Evolutionary conservation across 2,113 vertebrate genomes (phyloP), one percentile per base, ranked within the genome.

Genomic region (Hippopotamus amphibius): DNA sequence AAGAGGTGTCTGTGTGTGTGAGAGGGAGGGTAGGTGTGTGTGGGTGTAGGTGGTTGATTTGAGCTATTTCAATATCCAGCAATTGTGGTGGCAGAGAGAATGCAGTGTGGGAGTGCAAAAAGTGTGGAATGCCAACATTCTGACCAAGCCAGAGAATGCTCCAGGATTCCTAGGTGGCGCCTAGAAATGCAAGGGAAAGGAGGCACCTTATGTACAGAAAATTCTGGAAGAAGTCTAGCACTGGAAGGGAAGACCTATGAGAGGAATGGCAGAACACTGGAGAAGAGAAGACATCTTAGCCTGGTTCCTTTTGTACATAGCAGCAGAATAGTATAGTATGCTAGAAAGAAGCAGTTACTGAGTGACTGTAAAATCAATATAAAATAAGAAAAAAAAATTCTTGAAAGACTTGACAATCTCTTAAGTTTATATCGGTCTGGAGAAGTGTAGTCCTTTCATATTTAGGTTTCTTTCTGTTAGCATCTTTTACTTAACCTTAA

Each of bases 401-500:
- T 89, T 15, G 57, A 86, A 96, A 95, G 28, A 66, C n/a, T 24
- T 65, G 68, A 69, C 2, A 21, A 41, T 90, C 46, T 80, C 55
- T 53, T 63, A 41, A 28, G 28, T 90, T 10, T 88, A 55, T 53
- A 76, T 74, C 66, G 59, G 21, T 88, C 28, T 72, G 15, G 50
- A 82, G 30, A 30, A 93, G 80, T 43, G 21, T 19, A 46, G 53
- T 74, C 61, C 85, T 90, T 86, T 93, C 24, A 81, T 79, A 69
- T 89, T 91, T 92, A 93, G 46, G 13, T 88, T 96, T 95, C 37
- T 74, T 93, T 79, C 7, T 84, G 84, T 93, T 93, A 87, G 7
- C 41, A 85, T 94, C 28, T 88, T 96, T 74, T 84, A 76, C 41
- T 93, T 96, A 94, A 57, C 16, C 37, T 79, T 92, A 69, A 50